Evolutionary conservation across 2,888 invertebrate genomes (phyloP).

Genomic region (Cantharis rufa): DNA sequence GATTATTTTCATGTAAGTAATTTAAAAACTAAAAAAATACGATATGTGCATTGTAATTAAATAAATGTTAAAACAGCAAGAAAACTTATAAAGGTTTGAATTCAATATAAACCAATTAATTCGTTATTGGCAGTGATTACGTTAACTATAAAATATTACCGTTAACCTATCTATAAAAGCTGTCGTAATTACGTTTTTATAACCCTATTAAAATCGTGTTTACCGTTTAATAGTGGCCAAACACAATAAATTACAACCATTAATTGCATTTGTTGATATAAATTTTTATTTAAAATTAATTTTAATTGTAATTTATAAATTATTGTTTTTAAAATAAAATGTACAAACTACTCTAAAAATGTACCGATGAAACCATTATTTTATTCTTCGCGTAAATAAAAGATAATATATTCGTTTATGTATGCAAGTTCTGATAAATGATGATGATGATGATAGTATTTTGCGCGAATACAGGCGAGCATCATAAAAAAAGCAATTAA

Average conservation of each 20-base stretch:
- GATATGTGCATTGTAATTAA: neutral
- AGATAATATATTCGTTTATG: neutral
- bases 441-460: conserved; percentile 1
- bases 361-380: neutral
- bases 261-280: conserved; percentile 15
- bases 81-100: neutral
- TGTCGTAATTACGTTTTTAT: conserved; percentile 30
- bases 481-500: neutral
- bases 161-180: conserved; percentile 25
- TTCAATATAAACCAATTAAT: conserved; percentile 17
- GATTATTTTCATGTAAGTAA: neutral
- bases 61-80: neutral
- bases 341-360: neutral
- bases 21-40: neutral
- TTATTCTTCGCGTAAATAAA: neutral
- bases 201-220: conserved; percentile 28
- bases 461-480: neutral
- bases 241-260: conserved; percentile 22
- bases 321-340: neutral
- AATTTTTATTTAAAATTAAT: conserved; percentile 15
- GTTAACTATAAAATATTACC: conserved; percentile 25
- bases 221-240: conserved; percentile 21
- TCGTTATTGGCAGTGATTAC: conserved; percentile 27
- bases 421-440: neutral
- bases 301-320: neutral